Conservation (phyloP, 2,888 invertebrate species). For the Caenorhabditis doughertyi region DNA sequence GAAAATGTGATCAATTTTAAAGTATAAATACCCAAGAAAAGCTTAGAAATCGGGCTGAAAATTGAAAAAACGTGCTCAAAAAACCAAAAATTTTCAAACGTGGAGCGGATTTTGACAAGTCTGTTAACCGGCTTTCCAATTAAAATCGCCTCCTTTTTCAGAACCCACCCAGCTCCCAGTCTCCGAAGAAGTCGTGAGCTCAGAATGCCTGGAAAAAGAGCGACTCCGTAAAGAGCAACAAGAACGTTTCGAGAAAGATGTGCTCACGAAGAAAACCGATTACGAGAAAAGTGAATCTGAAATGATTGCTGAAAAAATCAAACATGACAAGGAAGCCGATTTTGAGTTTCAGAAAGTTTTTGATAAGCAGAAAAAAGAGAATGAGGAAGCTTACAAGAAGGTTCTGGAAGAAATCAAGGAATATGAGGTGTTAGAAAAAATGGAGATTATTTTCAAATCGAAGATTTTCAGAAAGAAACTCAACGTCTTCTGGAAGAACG, state of each 20-base stretch:
- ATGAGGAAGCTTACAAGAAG: not conserved
- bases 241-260: not conserved
- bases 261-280: not conserved
- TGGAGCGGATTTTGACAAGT: too few relatives aligned
- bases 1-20: too few relatives aligned
- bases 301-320: not conserved
- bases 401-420: not conserved
- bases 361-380: not conserved
- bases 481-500: constrained; percentile 5
- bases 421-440: not conserved
- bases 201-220: too few relatives aligned
- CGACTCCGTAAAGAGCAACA: too few relatives aligned
- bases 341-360: not conserved
- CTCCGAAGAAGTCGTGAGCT: too few relatives aligned
- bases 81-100: too few relatives aligned
- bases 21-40: too few relatives aligned
- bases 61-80: too few relatives aligned
- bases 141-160: too few relatives aligned
- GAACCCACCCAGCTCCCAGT: too few relatives aligned
- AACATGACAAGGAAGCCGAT: not conserved
- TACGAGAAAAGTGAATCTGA: not conserved
- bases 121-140: too few relatives aligned
- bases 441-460: not conserved
- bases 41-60: too few relatives aligned
- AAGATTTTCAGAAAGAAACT: not conserved